A percentile compares a stretch with the other conserved stretches of the same genome.
Evolutionary conservation across 2,113 vertebrate species (phyloP).

Genomic region (Tetrao urogallus): DNA sequence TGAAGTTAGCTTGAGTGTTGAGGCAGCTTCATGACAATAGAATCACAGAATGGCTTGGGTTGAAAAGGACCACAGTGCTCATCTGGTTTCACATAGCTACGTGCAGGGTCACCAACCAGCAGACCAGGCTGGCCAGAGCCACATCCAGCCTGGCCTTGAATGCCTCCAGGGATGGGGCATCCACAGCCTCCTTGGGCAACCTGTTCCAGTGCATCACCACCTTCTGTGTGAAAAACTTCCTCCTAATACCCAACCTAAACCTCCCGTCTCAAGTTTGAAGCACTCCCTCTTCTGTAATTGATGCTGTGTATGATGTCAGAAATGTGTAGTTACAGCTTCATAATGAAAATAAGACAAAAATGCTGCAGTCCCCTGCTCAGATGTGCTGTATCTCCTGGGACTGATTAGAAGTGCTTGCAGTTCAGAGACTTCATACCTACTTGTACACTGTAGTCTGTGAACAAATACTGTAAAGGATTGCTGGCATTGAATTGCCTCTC

Average conservation of each 20-base stretch:
- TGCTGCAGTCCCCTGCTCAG: not conserved
- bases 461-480: not conserved
- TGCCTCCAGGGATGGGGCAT: too few relatives aligned
- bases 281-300: not conserved
- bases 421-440: not conserved
- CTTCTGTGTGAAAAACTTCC: too few relatives aligned
- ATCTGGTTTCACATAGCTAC: too few relatives aligned
- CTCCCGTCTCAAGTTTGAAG: too few relatives aligned
- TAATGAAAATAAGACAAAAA: not conserved
- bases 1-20: not conserved
- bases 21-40: not conserved
- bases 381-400: not conserved
- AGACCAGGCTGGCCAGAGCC: too few relatives aligned
- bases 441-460: not conserved
- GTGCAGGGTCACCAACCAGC: too few relatives aligned
- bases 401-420: not conserved
- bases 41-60: too few relatives aligned
- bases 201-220: too few relatives aligned
- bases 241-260: too few relatives aligned
- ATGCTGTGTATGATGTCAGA: not conserved
- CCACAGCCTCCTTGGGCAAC: too few relatives aligned
- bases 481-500: not conserved
- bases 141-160: too few relatives aligned
- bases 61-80: too few relatives aligned
- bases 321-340: not conserved